Percentiles rank a stretch among this genome's conserved stretches.
These are phyloP conservation scores for Chrysolina haemoptera DNA, from an alignment of 2,888 invertebrate species.

Conservation along the genomic window DNA sequence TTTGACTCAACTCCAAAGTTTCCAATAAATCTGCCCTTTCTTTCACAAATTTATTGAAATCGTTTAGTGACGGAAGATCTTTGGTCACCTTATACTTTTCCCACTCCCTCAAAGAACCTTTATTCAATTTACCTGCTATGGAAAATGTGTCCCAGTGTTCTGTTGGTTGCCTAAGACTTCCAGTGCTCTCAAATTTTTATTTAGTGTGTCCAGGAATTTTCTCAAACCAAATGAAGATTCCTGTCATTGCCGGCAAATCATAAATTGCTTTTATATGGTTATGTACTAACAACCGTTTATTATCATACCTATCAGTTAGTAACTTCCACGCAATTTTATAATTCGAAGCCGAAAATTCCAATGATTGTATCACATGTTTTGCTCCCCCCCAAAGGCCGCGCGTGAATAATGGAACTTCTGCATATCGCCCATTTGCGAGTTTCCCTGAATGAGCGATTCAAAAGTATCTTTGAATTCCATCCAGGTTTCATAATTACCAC, in stretches of 20 bases:
- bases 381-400: too few relatives aligned
- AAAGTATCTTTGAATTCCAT: too few relatives aligned
- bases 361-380: too few relatives aligned
- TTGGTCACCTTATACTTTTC: background rate
- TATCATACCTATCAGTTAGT: conserved; percentile 1
- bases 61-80: conserved; percentile 1
- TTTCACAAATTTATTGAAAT: conserved; percentile 19
- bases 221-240: conserved; percentile 3
- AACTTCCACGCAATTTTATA: background rate
- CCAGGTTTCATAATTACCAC: too few relatives aligned
- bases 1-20: conserved; percentile 4
- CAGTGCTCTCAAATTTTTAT: conserved; percentile 1
- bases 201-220: conserved; percentile 3
- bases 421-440: too few relatives aligned
- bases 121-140: background rate
- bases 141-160: conserved; percentile 8
- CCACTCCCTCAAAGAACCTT: conserved; percentile 1
- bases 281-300: background rate
- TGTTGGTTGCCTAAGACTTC: background rate
- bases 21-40: background rate
- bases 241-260: conserved; percentile 17
- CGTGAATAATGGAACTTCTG: too few relatives aligned
- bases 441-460: too few relatives aligned
- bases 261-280: conserved; percentile 2
- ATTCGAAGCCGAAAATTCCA: background rate